Evolutionary conservation across 1,140 invertebrate genomes (phyloP).

Genomic region (Brachionus sp.): DNA sequence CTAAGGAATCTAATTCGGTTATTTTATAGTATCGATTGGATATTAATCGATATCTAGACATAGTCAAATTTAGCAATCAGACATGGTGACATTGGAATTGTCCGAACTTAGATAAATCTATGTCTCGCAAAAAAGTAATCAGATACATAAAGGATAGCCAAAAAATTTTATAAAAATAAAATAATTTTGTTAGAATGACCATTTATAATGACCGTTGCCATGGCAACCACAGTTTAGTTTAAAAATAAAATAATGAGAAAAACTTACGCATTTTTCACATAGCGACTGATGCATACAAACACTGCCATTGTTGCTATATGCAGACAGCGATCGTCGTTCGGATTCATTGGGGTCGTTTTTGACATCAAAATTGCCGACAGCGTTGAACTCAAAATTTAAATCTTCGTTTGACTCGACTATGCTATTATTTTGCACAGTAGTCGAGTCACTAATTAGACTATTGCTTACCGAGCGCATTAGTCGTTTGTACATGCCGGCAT

Average conservation of each 20-base stretch:
- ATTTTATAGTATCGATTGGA: no score
- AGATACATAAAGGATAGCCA: no score
- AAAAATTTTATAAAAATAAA: no score
- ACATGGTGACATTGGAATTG: no score
- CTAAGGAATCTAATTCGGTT: no score
- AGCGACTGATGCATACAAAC: not conserved
- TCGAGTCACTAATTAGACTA: slow-evolving; percentile 31
- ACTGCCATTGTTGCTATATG: not conserved
- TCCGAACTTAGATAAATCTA: no score
- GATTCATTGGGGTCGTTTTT: not conserved
- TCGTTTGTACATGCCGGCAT: slow-evolving; percentile 31
- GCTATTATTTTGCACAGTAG: not conserved
- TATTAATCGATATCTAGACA: no score
- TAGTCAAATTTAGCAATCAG: no score
- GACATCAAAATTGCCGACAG: not conserved
- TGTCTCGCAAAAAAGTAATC: no score
- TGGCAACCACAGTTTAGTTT: not conserved
- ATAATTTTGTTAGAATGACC: no score
- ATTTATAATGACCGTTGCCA: not conserved
- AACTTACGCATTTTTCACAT: slow-evolving; percentile 18
- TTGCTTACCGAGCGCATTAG: slow-evolving; percentile 42
- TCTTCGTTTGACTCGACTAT: not conserved
- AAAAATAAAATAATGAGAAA: not conserved
- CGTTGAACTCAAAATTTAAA: not conserved
- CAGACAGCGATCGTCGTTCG: not conserved